Base-by-base conservation (phyloP, 2,888 invertebrate species). In the Lithophane socia region DNA sequence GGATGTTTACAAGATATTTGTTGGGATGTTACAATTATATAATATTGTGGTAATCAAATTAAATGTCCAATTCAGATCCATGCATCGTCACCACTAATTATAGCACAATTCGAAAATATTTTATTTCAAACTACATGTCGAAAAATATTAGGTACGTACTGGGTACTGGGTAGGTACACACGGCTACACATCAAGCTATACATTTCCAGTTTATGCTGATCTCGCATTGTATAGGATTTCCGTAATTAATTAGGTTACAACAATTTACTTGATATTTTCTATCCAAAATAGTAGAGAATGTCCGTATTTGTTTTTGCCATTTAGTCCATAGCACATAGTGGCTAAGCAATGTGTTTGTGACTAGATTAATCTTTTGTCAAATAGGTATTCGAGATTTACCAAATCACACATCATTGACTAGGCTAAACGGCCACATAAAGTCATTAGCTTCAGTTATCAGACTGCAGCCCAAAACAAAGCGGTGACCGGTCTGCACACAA, bases 401-500 rank as follows among this genome's bases (percentile, higher is more conserved):
- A 60, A 24, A 77, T 47, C 37, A 29, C n/a, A 61, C 37, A 74
- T 16, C 0, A 60, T 65, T 61, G 42, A 44, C 16, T 42, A 21
- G 21, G 37, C 49, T 69, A 65, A 64, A 66, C 12, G 44, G 16
- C 18, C 29, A 16, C 66, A 61, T 49, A 67, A 74, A 76, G 44
- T 58, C 10, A 76, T 63, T 61, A 68, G 54, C 44, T 12, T 63
- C 64, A 76, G 73, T 77, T 74, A 79, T 47, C 56, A 68, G 24
- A 60, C 5, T 68, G 49, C 24, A 73, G 60, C 44, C 24, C 70
- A 67, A 66, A 72, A 84, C 76, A 77, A 80, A 77, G 52, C 78
- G 79, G 29, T 66, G 65, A 54, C 54, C 73, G 75, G 42, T 73
- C 65, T 71, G 76, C 83, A 75, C 80, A 85, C 87, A 89, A 90